Evolutionary conservation across 2,888 invertebrate species (phyloP), one percentile per base, ranked within the genome.

Genomic region (Scrobipalpa costella): DNA sequence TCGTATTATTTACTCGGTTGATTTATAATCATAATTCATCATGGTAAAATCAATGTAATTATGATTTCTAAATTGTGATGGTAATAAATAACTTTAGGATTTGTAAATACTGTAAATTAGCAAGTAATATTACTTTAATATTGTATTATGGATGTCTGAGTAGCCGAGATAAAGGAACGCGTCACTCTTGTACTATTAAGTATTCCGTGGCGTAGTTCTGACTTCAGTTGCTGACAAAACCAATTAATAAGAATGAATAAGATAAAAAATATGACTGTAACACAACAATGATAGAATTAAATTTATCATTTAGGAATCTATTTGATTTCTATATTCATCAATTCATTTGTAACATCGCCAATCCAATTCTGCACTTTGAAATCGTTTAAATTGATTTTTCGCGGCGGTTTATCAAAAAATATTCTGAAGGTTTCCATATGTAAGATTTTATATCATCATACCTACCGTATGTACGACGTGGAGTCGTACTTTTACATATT

Each of bases 401-500:
- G 27, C 27, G 27, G 27, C 6, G 44, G 44, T 44, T 44, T 5
- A n/a, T n/a, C n/a, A 15, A 9, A 44, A n/a, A 44, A 44, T 44
- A 44, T 13, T 13, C n/a, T 40, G 40, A 13, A 2, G 3, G n/a
- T 15, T 44, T 44, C 11, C 15, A n/a, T 5, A n/a, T n/a, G 6
- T n/a, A 6, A 7, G 15, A 44, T n/a, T 6, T 44, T n/a, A n/a
- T n/a, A n/a, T 44, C 7, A 15, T 9, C 44, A 44, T 40, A 40
- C 40, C 11, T 40, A 40, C 34, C 8, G 55, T 55, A 27, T 55
- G 27, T 47, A 57, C 36, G 21, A 52, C 21, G 13, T 50, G 21
- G 9, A n/a, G 36, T 60, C 44, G 50, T 64, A 36, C 27, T 63
- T 61, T 38, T 44, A 49, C 63, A 59, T 67, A 66, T 69, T 68